These are phyloP conservation scores for Ptychobarbus kaznakovi DNA, from an alignment of 2,797 vertebrate species.

Conservation along the genomic window DNA sequence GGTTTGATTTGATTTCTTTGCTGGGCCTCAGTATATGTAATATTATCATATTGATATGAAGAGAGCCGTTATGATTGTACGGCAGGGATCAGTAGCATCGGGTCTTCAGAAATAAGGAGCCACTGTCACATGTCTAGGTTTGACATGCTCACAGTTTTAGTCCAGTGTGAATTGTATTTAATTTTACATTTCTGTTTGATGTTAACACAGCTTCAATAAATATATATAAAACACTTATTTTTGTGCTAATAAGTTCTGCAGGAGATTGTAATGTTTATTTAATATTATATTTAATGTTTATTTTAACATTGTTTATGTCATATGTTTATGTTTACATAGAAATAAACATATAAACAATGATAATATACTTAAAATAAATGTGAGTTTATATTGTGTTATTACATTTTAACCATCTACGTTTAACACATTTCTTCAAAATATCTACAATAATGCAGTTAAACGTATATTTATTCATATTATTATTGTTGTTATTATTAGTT, in stretches of 20 bases:
- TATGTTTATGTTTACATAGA: no score
- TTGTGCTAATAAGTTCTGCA: background rate
- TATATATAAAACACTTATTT: background rate
- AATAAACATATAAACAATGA: no score
- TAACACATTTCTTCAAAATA: background rate
- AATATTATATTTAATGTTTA: background rate
- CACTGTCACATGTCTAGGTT: background rate
- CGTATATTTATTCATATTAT: no score
- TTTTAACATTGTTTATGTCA: background rate
- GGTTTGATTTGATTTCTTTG: constrained; percentile 36
- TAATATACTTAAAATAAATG: background rate
- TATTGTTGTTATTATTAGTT: no score
- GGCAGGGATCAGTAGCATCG: constrained; percentile 3
- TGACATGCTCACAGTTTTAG: background rate
- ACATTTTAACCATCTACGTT: background rate
- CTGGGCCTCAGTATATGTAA: constrained; percentile 4
- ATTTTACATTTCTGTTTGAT: background rate
- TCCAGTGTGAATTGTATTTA: background rate
- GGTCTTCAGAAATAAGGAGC: background rate
- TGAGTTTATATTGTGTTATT: background rate
- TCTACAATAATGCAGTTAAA: background rate
- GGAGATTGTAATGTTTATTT: background rate
- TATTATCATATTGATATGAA: constrained; percentile 46
- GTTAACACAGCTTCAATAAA: background rate
- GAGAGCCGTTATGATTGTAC: background rate